phyloP scores from a whole-genome alignment of 2,113 vertebrate species.

The Rhinolophus ferrumequinum region DNA sequence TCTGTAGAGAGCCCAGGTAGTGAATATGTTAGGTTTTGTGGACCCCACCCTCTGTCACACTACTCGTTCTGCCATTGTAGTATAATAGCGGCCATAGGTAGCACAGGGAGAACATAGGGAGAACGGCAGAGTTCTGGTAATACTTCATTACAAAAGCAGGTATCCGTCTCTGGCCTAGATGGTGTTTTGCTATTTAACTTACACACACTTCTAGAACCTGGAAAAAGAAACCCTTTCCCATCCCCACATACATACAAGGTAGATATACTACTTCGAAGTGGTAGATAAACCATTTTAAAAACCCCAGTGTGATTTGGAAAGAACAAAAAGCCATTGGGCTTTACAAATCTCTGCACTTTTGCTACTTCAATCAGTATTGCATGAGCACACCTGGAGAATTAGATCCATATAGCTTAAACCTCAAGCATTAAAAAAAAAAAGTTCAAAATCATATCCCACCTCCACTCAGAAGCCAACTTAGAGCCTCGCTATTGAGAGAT shows the following conservation, averaged over 20 bases:
- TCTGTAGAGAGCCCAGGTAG: background rate
- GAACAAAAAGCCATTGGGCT: background rate
- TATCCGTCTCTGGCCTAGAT: background rate
- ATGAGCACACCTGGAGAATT: background rate
- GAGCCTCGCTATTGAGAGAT: background rate
- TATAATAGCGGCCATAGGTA: background rate
- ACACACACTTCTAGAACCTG: background rate
- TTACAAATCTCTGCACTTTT: background rate
- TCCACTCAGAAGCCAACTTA: background rate
- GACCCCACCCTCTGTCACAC: background rate
- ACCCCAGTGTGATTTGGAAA: background rate
- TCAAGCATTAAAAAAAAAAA: background rate
- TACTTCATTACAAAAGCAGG: background rate
- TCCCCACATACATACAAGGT: background rate
- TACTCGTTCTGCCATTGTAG: background rate
- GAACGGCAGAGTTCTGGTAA: background rate
- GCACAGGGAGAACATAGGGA: fast-evolving
- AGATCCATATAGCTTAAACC: background rate
- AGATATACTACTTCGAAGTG: background rate
- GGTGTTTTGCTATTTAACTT: background rate
- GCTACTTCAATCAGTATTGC: background rate
- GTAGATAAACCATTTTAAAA: background rate
- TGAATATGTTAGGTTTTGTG: background rate
- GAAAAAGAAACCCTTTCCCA: background rate
- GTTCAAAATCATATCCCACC: background rate